Conservation (phyloP, 2,888 invertebrate genomes). For the Cremastinae sp. region DNA sequence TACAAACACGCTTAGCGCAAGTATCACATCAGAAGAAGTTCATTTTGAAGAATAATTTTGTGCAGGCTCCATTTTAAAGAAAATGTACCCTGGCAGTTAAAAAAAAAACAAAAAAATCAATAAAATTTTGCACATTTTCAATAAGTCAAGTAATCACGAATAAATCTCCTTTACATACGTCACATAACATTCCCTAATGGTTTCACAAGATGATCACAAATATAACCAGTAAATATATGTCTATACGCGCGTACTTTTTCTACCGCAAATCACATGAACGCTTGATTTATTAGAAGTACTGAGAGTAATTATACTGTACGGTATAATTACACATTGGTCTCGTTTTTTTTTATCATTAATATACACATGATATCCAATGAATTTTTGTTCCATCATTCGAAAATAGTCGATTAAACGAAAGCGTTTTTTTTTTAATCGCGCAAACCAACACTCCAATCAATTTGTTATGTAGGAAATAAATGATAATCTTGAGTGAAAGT, state of each 20-base stretch:
- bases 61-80: no score
- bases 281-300: slow-evolving; percentile 24
- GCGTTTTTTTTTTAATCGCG: background rate
- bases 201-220: slow-evolving; percentile 37
- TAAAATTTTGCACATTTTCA: slow-evolving; percentile 5
- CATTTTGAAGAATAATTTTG: no score
- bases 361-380: slow-evolving; percentile 43
- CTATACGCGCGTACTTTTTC: slow-evolving; percentile 9
- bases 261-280: slow-evolving; percentile 46
- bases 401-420: slow-evolving; percentile 19
- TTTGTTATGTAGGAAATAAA: background rate
- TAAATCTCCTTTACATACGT: slow-evolving; percentile 21
- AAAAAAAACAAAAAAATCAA: slow-evolving; percentile 24
- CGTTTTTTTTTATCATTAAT: slow-evolving; percentile 41
- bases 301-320: slow-evolving; percentile 47
- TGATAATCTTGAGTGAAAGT: slow-evolving; percentile 15
- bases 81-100: no score
- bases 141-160: slow-evolving; percentile 14
- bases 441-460: slow-evolving; percentile 24
- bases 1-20: no score
- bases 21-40: no score
- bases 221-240: slow-evolving; percentile 16
- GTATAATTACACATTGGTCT: slow-evolving; percentile 57
- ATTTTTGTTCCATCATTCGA: slow-evolving; percentile 24
- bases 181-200: slow-evolving; percentile 19